phyloP scores from a whole-genome alignment of 23 tunicate genomes.

The Ciona savignyi region DNA sequence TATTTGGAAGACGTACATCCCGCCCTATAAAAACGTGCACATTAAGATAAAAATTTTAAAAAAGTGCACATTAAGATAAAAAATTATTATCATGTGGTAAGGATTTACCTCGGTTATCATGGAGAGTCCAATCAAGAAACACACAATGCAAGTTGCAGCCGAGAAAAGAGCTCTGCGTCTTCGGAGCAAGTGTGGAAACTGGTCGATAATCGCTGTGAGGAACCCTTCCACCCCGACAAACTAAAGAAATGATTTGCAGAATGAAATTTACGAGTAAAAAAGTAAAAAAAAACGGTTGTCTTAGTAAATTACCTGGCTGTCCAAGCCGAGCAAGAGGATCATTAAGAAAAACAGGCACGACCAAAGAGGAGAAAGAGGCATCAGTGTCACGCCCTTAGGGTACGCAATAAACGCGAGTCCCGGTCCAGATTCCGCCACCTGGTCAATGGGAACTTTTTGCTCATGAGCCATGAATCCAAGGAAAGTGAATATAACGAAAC shows the following conservation, averaged over 20 bases:
- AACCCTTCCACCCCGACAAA: slow-evolving; percentile 98
- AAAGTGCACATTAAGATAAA: not conserved
- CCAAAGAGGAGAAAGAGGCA: slow-evolving; percentile 99
- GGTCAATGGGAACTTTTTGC: slow-evolving; percentile 66
- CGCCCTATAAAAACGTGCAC: slow-evolving; percentile 75
- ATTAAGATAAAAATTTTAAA: too few species aligned
- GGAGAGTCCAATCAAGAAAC: slow-evolving; percentile 72
- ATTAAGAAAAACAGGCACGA: slow-evolving; percentile 95
- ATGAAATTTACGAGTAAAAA: not conserved
- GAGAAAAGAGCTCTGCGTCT: slow-evolving; percentile 58
- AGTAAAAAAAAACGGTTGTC: too few species aligned
- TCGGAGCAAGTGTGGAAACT: slow-evolving; percentile 66
- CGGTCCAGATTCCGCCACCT: slow-evolving; percentile 93
- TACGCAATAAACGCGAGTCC: slow-evolving; percentile 94
- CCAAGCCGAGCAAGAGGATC: slow-evolving; percentile 87
- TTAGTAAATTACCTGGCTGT: slow-evolving; percentile 94
- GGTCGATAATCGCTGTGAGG: slow-evolving; percentile 90
- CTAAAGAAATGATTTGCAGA: slow-evolving; percentile 16
- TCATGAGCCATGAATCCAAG: slow-evolving; percentile 98
- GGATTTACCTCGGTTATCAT: slow-evolving; percentile 79
- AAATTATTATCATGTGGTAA: not conserved
- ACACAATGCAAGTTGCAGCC: slow-evolving; percentile 48
- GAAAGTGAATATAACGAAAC: slow-evolving; percentile 91
- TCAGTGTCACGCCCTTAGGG: slow-evolving; percentile 90
- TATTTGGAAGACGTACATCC: slow-evolving; percentile 96